Evolutionary conservation across 1,140 invertebrate species (phyloP).

Genomic region (Galleria mellonella): DNA sequence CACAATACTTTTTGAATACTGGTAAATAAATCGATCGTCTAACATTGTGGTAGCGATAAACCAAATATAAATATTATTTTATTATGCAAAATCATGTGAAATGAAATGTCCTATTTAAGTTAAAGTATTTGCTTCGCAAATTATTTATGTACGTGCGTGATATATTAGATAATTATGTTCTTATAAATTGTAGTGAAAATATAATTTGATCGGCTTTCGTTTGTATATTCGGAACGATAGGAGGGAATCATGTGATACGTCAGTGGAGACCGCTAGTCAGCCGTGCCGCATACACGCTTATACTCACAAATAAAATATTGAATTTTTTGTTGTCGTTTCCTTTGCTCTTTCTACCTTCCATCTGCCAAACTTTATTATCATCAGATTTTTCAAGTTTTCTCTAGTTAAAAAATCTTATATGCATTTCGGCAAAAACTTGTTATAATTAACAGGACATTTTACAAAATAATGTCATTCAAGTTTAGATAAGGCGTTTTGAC

Average conservation of each 20-base stretch:
- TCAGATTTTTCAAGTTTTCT: too few species aligned
- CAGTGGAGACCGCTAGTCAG: constrained; percentile 64
- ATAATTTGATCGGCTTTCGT: constrained; percentile 24
- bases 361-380: background rate
- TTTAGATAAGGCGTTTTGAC: too few species aligned
- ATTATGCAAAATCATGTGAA: background rate
- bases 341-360: background rate
- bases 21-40: constrained; percentile 1
- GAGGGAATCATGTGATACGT: constrained; percentile 57
- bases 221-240: constrained; percentile 20
- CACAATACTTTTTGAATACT: constrained; percentile 52
- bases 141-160: too few species aligned
- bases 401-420: too few species aligned
- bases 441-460: too few species aligned
- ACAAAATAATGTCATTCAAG: too few species aligned
- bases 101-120: too few species aligned
- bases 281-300: constrained; percentile 68
- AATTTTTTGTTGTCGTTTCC: constrained; percentile 40
- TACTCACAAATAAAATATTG: constrained; percentile 68
- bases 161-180: background rate
- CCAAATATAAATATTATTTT: constrained; percentile 4
- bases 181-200: background rate
- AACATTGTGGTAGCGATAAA: constrained; percentile 2
- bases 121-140: too few species aligned
- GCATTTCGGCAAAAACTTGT: too few species aligned